phyloP scores from a whole-genome alignment of 2,888 invertebrate genomes.

The Deroplatys truncata region DNA sequence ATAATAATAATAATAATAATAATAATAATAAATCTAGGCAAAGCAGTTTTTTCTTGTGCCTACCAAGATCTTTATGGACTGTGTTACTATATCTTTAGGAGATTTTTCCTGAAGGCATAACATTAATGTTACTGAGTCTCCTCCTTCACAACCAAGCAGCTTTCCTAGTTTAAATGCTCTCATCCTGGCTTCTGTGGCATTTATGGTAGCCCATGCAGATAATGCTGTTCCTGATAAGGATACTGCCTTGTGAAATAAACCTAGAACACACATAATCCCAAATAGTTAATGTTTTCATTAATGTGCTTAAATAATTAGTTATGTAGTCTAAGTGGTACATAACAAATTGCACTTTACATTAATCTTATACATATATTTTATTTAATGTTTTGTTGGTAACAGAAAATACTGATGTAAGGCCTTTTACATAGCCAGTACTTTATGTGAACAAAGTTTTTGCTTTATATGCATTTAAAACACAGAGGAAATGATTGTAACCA shows the following conservation, averaged over 20 bases:
- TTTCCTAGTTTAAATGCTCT: conserved; percentile 28
- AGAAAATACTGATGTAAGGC: too few species aligned
- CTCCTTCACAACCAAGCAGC: conserved; percentile 20
- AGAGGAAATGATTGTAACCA: neutral
- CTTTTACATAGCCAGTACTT: too few species aligned
- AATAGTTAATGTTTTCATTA: too few species aligned
- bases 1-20: too few species aligned
- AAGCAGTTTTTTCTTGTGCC: neutral
- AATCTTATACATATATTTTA: too few species aligned
- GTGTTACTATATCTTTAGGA: conserved; percentile 12
- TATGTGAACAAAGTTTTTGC: too few species aligned
- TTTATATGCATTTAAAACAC: too few species aligned
- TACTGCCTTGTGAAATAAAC: conserved; percentile 25
- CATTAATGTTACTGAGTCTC: neutral
- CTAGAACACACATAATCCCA: conserved; percentile 3
- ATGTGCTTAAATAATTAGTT: too few species aligned
- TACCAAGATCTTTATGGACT: conserved; percentile 5
- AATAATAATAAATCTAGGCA: neutral
- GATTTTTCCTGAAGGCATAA: conserved; percentile 20
- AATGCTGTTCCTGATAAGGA: conserved; percentile 30
- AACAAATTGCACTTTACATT: too few species aligned
- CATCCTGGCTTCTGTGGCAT: conserved; percentile 12
- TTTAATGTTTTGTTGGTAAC: too few species aligned
- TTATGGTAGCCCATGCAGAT: conserved; percentile 28
- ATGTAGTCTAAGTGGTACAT: too few species aligned